Percentiles rank a stretch among this genome's conserved stretches.
Evolutionary conservation across 2,888 invertebrate genomes (phyloP).

Genomic region (Caenorhabditis zanzibari): DNA sequence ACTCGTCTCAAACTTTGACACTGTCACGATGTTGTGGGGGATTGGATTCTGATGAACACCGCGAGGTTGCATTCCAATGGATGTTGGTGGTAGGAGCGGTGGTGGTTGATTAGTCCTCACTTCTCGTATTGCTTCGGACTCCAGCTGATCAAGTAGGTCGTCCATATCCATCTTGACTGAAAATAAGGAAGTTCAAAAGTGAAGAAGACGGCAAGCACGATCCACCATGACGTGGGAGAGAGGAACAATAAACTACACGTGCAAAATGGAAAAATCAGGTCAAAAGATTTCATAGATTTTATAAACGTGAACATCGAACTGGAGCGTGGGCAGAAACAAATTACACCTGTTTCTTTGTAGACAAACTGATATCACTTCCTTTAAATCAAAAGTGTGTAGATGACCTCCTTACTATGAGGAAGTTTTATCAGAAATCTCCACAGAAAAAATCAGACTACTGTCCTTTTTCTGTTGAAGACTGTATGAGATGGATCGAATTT

Average conservation of each 20-base stretch:
- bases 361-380: too few relatives aligned
- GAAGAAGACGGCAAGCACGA: background rate
- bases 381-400: too few relatives aligned
- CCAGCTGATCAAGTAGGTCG: slow-evolving; percentile 72
- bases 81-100: slow-evolving; percentile 33
- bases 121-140: slow-evolving; percentile 52
- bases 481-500: too few relatives aligned
- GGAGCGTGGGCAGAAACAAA: too few relatives aligned
- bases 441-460: too few relatives aligned
- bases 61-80: slow-evolving; percentile 46
- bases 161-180: slow-evolving; percentile 73
- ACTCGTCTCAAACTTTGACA: slow-evolving; percentile 13
- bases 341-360: too few relatives aligned
- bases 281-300: too few relatives aligned
- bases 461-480: too few relatives aligned
- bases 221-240: background rate
- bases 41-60: background rate
- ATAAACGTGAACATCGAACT: too few relatives aligned
- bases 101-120: slow-evolving; percentile 15
- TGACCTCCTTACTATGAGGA: too few relatives aligned
- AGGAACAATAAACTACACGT: background rate
- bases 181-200: slow-evolving; percentile 4
- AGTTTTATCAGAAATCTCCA: too few relatives aligned
- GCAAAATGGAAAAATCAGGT: too few relatives aligned
- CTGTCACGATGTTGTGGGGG: background rate